Evolutionary conservation across 2,797 vertebrate genomes (phyloP), one percentile per base, ranked within the genome.

Genomic region (Sebastes flavidus): DNA sequence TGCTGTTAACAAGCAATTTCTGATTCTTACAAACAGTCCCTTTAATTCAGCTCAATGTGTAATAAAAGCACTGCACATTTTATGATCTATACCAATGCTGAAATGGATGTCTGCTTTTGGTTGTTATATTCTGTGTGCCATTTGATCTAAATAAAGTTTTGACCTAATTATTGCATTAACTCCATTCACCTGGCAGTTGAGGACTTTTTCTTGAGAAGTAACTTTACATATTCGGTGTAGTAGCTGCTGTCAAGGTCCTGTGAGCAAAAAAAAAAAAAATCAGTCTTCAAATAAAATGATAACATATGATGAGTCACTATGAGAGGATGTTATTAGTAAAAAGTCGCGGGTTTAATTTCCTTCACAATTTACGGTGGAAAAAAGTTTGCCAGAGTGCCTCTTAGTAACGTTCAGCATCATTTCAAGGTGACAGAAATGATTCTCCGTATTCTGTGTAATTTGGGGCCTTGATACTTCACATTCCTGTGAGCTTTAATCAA

Each of bases 151-250:
- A 20, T 20, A 66, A 36, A 65, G 38, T 27, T 29, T 7, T 3
- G 20, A 38, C 7, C 8, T 29, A 4, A 36, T 55, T 2, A 3
- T 10, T 20, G 3, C 65, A 62, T 78, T 56, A 54, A 73, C 24
- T 61, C 20, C 6, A 22, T 58, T 92, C 72, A 99, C 98, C 97
- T 95, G 84, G 36, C 70, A 42, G 91, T 87, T 20, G 25, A 88
- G 3, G 90, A 32, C 77, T 93, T 96, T 81, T 94, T 96, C 89
- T 95, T 95, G 32, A 99, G 93, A 61, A 98, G 78, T 0, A 74
- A 89, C 90, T 96, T 98, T 38, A 99, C 96, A 77, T 99, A 99
- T 69, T 95, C 87, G 66, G 87, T 92, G 79, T 97, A 98, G 86
- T 96, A 97, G 72, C 89, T 91, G 85, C 87, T 94, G 85, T 95